Evolutionary conservation across 1,140 invertebrate genomes (phyloP).

Genomic region (Drosophila gunungcola): DNA sequence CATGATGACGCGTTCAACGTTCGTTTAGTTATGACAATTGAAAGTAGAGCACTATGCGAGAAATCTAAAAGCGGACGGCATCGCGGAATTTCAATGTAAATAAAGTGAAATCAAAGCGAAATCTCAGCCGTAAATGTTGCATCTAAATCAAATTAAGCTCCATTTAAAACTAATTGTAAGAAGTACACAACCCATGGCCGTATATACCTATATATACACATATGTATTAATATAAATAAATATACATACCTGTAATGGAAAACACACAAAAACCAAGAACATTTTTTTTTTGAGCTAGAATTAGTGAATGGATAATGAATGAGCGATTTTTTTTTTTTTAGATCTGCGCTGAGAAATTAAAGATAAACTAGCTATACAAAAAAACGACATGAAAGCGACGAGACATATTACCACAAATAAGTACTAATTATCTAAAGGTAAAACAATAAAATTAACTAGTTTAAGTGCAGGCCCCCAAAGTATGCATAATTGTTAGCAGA

Average conservation of each 20-base stretch:
- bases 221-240: conserved; percentile 13
- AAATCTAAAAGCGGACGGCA: conserved; percentile 3
- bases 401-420: conserved; percentile 32
- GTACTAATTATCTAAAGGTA: conserved; percentile 22
- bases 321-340: conserved; percentile 48
- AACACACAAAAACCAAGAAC: conserved; percentile 10
- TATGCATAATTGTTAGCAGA: conserved; percentile 48
- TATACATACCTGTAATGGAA: conserved; percentile 17
- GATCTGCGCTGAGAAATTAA: conserved; percentile 44
- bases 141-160: conserved; percentile 63
- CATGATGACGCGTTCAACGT: conserved; percentile 76
- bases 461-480: conserved; percentile 29
- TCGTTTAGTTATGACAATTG: conserved; percentile 78
- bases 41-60: conserved; percentile 22
- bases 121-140: conserved; percentile 38
- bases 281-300: conserved; percentile 54
- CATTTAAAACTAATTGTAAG: conserved; percentile 33
- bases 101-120: conserved; percentile 57
- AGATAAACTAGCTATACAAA: conserved; percentile 35
- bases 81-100: conserved; percentile 60
- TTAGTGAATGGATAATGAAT: conserved; percentile 32
- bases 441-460: conserved; percentile 27
- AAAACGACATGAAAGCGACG: conserved; percentile 32
- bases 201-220: conserved; percentile 28
- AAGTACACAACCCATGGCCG: conserved; percentile 28